Conservation (phyloP, 2,113 vertebrate genomes). For the Rhynchomys soricoides region DNA sequence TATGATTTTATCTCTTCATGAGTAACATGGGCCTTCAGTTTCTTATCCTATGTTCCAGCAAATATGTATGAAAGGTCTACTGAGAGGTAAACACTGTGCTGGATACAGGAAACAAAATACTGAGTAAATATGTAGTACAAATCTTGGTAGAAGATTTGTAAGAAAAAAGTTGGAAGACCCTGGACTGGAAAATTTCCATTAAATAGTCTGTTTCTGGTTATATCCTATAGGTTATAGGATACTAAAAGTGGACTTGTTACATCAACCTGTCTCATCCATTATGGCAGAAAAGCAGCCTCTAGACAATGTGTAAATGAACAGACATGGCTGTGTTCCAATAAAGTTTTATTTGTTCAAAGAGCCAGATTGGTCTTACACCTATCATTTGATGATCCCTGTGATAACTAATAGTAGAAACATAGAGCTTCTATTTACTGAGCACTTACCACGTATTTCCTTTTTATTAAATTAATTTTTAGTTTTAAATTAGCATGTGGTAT, state of each 20-base stretch:
- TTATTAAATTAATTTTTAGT: neutral
- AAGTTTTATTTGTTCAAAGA: conserved; percentile 10
- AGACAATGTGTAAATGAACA: neutral
- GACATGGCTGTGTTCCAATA: neutral
- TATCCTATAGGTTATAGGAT: neutral
- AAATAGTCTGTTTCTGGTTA: neutral
- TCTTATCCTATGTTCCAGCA: neutral
- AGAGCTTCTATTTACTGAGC: neutral
- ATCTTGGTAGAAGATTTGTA: neutral
- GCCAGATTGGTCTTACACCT: neutral
- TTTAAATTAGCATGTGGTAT: neutral
- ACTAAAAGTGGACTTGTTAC: fast-evolving
- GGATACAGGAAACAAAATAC: neutral
- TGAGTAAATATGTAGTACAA: neutral
- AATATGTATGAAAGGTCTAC: neutral
- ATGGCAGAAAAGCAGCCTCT: neutral
- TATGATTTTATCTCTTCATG: neutral
- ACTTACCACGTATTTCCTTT: neutral
- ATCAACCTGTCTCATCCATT: neutral
- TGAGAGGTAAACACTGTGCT: neutral
- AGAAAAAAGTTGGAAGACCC: neutral
- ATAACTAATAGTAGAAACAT: neutral
- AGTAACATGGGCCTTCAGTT: neutral
- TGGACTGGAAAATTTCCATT: neutral
- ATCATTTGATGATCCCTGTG: neutral